Conservation (phyloP, 2,113 vertebrate genomes). For the Myiagra hebetior region DNA sequence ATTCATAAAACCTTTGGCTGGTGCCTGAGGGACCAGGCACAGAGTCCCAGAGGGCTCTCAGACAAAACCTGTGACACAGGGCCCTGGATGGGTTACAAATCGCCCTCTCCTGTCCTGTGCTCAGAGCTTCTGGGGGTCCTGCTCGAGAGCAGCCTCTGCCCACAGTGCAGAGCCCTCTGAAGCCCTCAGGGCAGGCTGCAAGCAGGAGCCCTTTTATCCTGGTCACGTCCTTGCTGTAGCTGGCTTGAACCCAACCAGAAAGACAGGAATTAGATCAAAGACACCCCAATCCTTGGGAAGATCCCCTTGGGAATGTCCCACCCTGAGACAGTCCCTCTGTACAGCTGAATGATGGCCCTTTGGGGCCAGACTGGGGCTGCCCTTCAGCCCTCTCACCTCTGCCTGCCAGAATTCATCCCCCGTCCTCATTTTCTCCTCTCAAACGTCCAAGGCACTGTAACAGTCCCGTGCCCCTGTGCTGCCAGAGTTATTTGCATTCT, state of each 20-base stretch:
- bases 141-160: background rate
- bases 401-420: background rate
- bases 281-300: background rate
- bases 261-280: background rate
- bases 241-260: background rate
- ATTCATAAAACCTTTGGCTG: background rate
- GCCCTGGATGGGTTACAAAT: background rate
- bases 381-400: background rate
- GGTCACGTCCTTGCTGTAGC: accelerated
- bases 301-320: background rate
- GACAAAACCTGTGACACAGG: background rate
- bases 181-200: background rate
- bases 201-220: background rate
- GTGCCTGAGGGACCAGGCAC: background rate
- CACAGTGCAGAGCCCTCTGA: background rate
- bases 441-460: background rate
- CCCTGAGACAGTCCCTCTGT: accelerated
- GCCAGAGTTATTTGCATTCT: constrained; percentile 49
- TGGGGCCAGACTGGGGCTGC: background rate
- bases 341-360: accelerated
- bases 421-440: background rate
- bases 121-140: background rate
- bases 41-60: background rate
- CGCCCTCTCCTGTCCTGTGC: background rate
- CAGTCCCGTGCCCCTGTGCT: background rate